Percentiles rank a stretch among this genome's conserved stretches.
Conservation (phyloP, 2,113 vertebrate species). For the Theristicus caerulescens region DNA sequence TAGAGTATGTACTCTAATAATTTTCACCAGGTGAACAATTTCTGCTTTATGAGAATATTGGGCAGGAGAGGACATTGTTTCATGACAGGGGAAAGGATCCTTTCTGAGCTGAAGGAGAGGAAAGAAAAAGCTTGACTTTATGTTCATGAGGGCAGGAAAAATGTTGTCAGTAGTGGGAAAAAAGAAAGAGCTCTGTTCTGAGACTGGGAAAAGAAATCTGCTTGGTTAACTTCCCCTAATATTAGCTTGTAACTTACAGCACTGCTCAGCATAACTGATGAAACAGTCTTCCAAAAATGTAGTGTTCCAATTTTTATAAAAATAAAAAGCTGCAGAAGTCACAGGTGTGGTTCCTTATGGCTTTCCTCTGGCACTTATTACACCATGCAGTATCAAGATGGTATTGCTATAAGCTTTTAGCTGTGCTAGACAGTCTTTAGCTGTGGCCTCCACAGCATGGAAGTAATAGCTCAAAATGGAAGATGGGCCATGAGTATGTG, state of each 20-base stretch:
- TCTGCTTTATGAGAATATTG: not conserved
- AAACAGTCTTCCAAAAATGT: not conserved
- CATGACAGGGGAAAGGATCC: not conserved
- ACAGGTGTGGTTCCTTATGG: accelerated
- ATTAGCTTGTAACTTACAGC: not conserved
- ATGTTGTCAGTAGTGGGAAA: not conserved
- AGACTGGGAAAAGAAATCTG: not conserved
- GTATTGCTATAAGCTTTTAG: not conserved
- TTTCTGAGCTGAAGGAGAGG: not conserved
- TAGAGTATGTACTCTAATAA: not conserved
- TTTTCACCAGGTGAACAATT: not conserved
- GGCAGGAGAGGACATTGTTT: not conserved
- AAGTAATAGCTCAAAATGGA: not conserved
- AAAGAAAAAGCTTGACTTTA: not conserved
- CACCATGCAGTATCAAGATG: not conserved
- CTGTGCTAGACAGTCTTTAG: not conserved
- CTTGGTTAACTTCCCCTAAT: not conserved
- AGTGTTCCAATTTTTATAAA: not conserved
- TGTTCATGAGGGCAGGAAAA: not conserved
- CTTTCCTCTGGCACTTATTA: not conserved
- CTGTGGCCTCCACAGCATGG: not conserved
- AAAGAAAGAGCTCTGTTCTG: not conserved
- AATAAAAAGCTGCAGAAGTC: not conserved
- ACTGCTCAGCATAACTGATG: not conserved
- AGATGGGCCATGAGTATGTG: not conserved